These are phyloP conservation scores for Sisor rabdophorus DNA, from an alignment of 2,113 vertebrate species.

Conservation along the genomic window DNA sequence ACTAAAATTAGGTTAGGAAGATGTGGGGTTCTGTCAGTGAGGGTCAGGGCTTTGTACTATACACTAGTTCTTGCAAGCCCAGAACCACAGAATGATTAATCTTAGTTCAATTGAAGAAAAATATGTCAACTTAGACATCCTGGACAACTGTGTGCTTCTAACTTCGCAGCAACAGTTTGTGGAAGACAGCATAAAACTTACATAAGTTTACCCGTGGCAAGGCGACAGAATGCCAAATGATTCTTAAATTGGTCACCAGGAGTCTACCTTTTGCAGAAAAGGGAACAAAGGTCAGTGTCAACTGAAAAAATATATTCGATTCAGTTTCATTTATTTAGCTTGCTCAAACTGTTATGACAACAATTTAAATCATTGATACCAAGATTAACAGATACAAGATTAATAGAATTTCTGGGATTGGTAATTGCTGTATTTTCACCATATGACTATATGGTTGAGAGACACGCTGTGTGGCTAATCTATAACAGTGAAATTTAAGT, in stretches of 20 bases:
- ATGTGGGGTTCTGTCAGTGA: too few relatives aligned
- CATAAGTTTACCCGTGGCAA: conserved; percentile 91
- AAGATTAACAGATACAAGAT: not conserved
- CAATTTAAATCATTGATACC: not conserved
- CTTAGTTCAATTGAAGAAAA: too few relatives aligned
- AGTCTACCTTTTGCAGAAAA: conserved; percentile 70
- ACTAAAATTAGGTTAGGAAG: too few relatives aligned
- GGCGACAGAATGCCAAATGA: conserved; percentile 93
- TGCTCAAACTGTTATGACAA: not conserved
- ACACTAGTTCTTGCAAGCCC: too few relatives aligned
- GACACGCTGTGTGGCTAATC: not conserved
- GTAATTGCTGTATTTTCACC: not conserved
- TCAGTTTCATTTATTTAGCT: not conserved
- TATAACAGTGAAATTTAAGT: not conserved
- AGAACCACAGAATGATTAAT: too few relatives aligned
- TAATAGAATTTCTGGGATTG: not conserved
- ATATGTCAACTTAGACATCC: too few relatives aligned
- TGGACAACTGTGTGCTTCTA: too few relatives aligned
- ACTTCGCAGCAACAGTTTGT: too few relatives aligned
- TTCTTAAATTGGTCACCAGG: conserved; percentile 91
- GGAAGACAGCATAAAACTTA: conserved; percentile 55
- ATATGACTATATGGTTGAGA: not conserved
- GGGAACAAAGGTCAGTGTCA: not conserved
- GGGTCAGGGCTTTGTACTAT: too few relatives aligned
- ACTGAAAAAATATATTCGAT: not conserved